Conservation (phyloP, 1,140 invertebrate species). For the Oscheius sp. region DNA sequence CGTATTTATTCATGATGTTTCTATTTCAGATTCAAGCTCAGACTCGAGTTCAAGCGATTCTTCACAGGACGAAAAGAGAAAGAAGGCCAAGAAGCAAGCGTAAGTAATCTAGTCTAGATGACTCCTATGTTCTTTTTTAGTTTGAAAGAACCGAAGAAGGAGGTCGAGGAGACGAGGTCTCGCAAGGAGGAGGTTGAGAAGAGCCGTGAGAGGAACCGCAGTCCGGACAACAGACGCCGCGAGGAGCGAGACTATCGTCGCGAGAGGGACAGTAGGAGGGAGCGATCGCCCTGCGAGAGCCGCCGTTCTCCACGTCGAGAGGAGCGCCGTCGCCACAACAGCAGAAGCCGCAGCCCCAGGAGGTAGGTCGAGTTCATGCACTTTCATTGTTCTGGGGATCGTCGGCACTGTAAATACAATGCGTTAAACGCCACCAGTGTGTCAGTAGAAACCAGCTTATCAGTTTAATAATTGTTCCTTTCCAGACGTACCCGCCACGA, state of each 20-base stretch:
- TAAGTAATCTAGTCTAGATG: neutral
- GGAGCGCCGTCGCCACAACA: neutral
- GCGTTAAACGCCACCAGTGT: too few species aligned
- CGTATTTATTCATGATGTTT: neutral
- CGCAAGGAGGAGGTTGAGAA: neutral
- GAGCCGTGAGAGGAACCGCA: slow-evolving; percentile 1
- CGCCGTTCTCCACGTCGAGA: neutral
- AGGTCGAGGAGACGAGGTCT: neutral
- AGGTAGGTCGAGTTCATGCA: too few species aligned
- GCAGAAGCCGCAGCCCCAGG: too few species aligned
- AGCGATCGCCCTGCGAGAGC: too few species aligned
- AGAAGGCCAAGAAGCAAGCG: neutral
- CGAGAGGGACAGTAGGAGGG: neutral
- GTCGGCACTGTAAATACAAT: too few species aligned
- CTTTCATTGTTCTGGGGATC: too few species aligned
- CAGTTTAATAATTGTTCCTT: too few species aligned
- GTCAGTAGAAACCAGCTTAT: too few species aligned
- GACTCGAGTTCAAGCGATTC: neutral
- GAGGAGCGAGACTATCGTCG: neutral
- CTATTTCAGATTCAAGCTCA: slow-evolving; percentile 10
- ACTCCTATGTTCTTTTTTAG: neutral
- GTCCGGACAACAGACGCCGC: neutral
- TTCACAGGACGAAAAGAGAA: neutral
- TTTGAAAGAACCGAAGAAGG: neutral
- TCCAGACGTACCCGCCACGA: too few species aligned